phyloP scores from a whole-genome alignment of 2,797 vertebrate genomes.

The Salmo trutta region DNA sequence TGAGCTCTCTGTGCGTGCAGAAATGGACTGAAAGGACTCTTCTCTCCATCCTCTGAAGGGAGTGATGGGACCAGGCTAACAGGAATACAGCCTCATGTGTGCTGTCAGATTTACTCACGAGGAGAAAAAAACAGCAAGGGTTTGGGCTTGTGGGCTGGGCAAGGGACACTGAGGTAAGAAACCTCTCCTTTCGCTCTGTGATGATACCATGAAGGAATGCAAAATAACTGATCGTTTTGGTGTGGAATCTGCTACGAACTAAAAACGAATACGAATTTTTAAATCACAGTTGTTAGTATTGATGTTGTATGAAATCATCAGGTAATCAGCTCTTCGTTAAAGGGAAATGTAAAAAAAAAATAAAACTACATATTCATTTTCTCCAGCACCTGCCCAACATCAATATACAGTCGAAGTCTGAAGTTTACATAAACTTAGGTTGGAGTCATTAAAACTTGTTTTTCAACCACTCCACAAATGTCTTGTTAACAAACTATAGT shows the following conservation, averaged over 20 bases:
- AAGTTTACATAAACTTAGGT: no score
- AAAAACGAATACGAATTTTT: neutral
- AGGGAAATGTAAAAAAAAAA: no score
- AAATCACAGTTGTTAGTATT: neutral
- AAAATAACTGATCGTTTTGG: conserved; percentile 10
- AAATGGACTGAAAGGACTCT: conserved; percentile 7
- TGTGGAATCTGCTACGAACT: neutral
- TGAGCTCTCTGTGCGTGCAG: conserved; percentile 4
- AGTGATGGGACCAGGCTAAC: conserved; percentile 46
- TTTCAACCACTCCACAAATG: no score
- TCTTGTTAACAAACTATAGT: no score
- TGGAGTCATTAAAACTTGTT: no score
- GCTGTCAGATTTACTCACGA: conserved; percentile 40
- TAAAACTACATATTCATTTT: no score
- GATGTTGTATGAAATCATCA: neutral
- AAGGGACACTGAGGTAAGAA: conserved; percentile 60
- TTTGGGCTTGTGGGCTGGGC: conserved; percentile 38
- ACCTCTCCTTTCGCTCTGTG: conserved; percentile 46
- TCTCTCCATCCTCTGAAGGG: conserved; percentile 34
- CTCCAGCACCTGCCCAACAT: no score
- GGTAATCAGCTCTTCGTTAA: neutral
- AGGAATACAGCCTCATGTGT: conserved; percentile 48
- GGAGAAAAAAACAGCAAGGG: conserved; percentile 33
- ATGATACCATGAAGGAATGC: conserved; percentile 64
- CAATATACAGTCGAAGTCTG: no score